Evolutionary conservation across 1,140 invertebrate genomes (phyloP), one percentile per base, ranked within the genome.

Genomic region (Drosophila rufa): DNA sequence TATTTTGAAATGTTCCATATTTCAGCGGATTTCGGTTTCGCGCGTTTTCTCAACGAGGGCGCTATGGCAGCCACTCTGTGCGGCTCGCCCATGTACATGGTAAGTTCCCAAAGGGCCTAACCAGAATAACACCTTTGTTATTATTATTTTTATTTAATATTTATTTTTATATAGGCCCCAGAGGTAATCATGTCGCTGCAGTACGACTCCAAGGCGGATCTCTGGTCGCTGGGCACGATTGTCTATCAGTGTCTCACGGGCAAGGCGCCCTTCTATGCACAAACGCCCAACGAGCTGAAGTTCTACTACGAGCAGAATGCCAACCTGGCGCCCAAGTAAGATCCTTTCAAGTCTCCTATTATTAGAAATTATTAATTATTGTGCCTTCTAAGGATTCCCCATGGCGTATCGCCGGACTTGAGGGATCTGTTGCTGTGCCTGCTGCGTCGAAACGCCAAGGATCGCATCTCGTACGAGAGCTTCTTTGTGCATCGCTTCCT

Each of bases 21-120:
- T 75, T 14, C 36, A 92, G 98, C 99, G 89, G 99, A 99, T 94
- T 99, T 99, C 95, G 99, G 99, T 19, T 99, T 99, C 94, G 99
- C 99, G 33, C 95, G 99, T 91, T 99, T 99, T 93, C 94, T 99
- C 8, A 96, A 98, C 93, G 99, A 99, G 93, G 99, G 99, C 53
- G 98, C 99, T 17, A 99, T 99, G 99, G 99, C 99, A 50, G 99
- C 98, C 51, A 99, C 99, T 40, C 94, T 99, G 3, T 99, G 99
- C 94, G 99, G 99, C 19, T 99, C 99, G 40, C 99, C 99, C 4
- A 99, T 99, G 99, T 99, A 99, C 91, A 99, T 99, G 99, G 97
- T 97, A 67, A 76, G 53, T 33, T 7, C 7, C 3, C 40, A 4
- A 38, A n/a, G 53, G 53, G 36, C 3, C 5, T 0, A 11, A 17